Percentiles rank a stretch among this genome's conserved stretches.
Conservation (phyloP, 1,140 invertebrate genomes). For the Araneus ventricosus region DNA sequence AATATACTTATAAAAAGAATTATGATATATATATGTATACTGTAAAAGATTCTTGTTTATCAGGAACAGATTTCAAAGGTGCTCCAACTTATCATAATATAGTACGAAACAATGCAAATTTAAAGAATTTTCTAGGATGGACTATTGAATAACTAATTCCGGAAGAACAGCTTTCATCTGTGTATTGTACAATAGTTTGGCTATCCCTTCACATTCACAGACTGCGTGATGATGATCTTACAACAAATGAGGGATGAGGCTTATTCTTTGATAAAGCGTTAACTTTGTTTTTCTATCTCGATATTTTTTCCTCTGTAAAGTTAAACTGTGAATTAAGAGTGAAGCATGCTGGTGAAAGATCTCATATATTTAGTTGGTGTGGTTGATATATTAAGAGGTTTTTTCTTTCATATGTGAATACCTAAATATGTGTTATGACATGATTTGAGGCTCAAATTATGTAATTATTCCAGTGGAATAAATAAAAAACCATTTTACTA, state of each 20-base stretch:
- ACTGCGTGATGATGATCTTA: slow-evolving; percentile 41
- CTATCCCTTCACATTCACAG: slow-evolving; percentile 1
- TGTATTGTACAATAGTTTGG: slow-evolving; percentile 70
- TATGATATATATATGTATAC: slow-evolving; percentile 69
- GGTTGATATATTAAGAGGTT: background rate
- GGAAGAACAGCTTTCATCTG: slow-evolving; percentile 40
- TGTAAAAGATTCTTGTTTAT: slow-evolving; percentile 66
- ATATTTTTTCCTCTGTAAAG: slow-evolving; percentile 53
- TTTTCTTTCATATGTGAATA: slow-evolving; percentile 59
- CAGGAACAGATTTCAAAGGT: slow-evolving; percentile 74
- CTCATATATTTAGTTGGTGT: slow-evolving; percentile 59
- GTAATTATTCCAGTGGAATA: slow-evolving; percentile 68
- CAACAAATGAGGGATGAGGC: background rate
- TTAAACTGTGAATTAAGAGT: slow-evolving; percentile 16
- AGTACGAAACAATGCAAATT: slow-evolving; percentile 38
- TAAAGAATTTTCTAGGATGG: slow-evolving; percentile 58
- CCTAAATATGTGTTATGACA: slow-evolving; percentile 64
- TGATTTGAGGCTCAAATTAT: slow-evolving; percentile 74
- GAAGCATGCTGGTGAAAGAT: slow-evolving; percentile 57
- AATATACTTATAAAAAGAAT: slow-evolving; percentile 63
- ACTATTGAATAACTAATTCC: slow-evolving; percentile 21
- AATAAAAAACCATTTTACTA: slow-evolving; percentile 64
- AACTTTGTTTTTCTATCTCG: slow-evolving; percentile 11
- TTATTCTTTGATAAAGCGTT: slow-evolving; percentile 48
- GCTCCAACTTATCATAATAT: slow-evolving; percentile 72